Evolutionary conservation across 2,113 vertebrate genomes (phyloP).

Genomic region (Aldabrachelys gigantea): DNA sequence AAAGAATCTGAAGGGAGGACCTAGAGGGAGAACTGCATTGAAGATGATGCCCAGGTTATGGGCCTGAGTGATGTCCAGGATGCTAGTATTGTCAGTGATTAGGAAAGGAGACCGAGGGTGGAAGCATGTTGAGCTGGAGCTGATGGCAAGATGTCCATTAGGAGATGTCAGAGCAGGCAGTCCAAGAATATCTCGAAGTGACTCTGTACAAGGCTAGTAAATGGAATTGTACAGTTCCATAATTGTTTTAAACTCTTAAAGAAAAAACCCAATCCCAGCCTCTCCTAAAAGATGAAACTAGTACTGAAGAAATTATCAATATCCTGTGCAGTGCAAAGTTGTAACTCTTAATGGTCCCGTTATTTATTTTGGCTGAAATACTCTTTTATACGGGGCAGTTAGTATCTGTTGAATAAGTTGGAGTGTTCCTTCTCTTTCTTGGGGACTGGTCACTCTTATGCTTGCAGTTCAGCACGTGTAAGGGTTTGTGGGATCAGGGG

Average conservation of each 20-base stretch:
- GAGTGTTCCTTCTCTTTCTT: not conserved
- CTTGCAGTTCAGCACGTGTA: not conserved
- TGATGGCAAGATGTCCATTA: constrained; percentile 53
- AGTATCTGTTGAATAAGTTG: not conserved
- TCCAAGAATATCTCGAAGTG: constrained; percentile 67
- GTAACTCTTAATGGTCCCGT: not conserved
- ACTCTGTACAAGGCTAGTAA: constrained; percentile 17
- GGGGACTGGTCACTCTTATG: not conserved
- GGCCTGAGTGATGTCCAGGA: not conserved
- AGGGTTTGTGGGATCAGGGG: not conserved
- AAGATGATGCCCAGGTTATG: not conserved
- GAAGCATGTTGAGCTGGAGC: constrained; percentile 26
- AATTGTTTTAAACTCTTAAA: constrained; percentile 26
- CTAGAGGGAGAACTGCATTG: not conserved
- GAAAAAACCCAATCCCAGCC: not conserved
- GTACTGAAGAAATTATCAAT: not conserved
- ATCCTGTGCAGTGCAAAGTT: not conserved
- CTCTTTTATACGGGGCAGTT: not conserved
- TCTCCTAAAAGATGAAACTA: not conserved
- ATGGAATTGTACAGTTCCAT: constrained; percentile 14
- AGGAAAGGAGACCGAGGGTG: not conserved
- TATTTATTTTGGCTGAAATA: constrained; percentile 33
- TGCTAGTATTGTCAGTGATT: not conserved
- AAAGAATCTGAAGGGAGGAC: not conserved
- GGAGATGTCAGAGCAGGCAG: constrained; percentile 49